Percentiles rank a stretch among this genome's conserved stretches.
phyloP scores from a whole-genome alignment of 2,113 vertebrate species.

The Syrmaticus mikado region DNA sequence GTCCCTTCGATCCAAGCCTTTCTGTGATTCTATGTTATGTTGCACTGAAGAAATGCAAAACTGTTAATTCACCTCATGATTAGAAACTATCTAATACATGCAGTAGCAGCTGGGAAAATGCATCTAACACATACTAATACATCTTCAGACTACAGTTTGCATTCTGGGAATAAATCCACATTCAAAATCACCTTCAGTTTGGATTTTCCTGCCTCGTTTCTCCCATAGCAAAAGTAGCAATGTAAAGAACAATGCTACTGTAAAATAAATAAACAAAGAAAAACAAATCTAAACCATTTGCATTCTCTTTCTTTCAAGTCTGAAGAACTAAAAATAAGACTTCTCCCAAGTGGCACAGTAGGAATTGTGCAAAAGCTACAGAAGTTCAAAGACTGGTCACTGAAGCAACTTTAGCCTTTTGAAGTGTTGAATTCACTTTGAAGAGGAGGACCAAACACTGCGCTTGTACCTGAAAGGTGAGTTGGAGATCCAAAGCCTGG shows the following conservation, averaged over 20 bases:
- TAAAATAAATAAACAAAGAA: not conserved
- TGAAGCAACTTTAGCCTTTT: not conserved
- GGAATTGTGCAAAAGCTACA: accelerated
- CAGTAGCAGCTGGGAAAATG: not conserved
- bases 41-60: not conserved
- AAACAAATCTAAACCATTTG: not conserved
- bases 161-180: not conserved
- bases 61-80: not conserved
- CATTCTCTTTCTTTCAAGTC: not conserved
- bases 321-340: not conserved
- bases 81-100: not conserved
- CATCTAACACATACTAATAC: not conserved
- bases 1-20: too few species aligned
- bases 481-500: not conserved
- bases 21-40: too few species aligned
- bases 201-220: not conserved
- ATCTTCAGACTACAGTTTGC: not conserved
- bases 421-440: not conserved
- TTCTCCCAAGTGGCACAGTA: not conserved
- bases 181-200: not conserved
- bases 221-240: not conserved
- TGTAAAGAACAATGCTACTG: not conserved
- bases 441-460: not conserved
- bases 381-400: not conserved
- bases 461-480: not conserved